Evolutionary conservation across 2,113 vertebrate species (phyloP).

Genomic region (Thalassarche chlororhynchos): DNA sequence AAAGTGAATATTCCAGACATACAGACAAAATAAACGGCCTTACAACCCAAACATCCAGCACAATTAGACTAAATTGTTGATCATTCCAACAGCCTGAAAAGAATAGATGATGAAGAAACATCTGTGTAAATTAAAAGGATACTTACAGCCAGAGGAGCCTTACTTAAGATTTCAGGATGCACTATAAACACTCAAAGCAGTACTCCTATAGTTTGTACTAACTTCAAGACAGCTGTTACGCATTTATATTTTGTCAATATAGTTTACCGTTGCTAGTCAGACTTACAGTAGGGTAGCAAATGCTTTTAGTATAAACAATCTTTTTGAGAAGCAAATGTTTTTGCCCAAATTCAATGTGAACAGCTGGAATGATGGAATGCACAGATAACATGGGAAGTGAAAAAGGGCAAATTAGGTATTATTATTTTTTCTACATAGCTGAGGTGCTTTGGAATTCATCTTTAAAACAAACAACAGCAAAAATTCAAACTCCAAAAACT

Average conservation of each 20-base stretch:
- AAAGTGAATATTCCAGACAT: conserved; percentile 61
- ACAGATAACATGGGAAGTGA: neutral
- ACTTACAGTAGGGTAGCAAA: conserved; percentile 27
- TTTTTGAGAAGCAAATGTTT: neutral
- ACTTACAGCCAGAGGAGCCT: conserved; percentile 32
- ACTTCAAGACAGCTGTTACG: neutral
- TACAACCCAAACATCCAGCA: conserved; percentile 66
- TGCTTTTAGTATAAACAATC: neutral
- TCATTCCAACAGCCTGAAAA: conserved; percentile 63
- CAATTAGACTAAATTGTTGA: conserved; percentile 75
- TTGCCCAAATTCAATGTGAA: neutral
- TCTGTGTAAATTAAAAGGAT: conserved; percentile 60
- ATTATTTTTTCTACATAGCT: neutral
- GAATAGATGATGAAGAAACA: conserved; percentile 65
- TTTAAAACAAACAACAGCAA: neutral
- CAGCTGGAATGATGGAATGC: neutral
- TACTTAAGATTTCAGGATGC: conserved; percentile 6
- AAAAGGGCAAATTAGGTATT: neutral
- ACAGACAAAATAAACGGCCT: conserved; percentile 73
- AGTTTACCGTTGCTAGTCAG: neutral
- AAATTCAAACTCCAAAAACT: neutral
- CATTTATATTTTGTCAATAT: neutral
- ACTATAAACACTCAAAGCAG: conserved; percentile 1
- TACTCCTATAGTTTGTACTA: neutral
- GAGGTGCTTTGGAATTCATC: neutral